Percentiles rank a stretch among this genome's conserved stretches.
These are phyloP conservation scores for Oreohelix idahoensis DNA, from an alignment of 1,140 invertebrate species.

Conservation along the genomic window DNA sequence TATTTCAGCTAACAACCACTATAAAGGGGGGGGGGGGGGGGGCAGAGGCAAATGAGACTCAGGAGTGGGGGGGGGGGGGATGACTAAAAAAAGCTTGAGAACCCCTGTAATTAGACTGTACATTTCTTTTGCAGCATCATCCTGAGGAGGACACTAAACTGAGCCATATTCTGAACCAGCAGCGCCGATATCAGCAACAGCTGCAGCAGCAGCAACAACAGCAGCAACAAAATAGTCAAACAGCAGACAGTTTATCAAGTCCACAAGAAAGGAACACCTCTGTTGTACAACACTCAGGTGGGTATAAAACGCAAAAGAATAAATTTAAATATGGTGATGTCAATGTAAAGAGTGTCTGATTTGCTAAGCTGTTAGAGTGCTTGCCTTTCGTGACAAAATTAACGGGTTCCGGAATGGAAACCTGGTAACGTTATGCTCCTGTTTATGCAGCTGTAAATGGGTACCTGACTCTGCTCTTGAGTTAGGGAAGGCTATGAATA, in stretches of 20 bases:
- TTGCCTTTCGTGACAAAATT: no score
- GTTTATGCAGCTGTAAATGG: no score
- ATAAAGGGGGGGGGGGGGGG: background rate
- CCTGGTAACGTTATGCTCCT: no score
- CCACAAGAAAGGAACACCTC: background rate
- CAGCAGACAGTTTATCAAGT: background rate
- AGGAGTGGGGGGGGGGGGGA: background rate
- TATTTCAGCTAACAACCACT: background rate
- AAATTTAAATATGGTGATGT: no score
- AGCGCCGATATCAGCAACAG: constrained; percentile 32
- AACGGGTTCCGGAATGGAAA: no score
- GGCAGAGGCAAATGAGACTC: background rate
- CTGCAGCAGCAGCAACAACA: constrained; percentile 28
- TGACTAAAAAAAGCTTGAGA: background rate
- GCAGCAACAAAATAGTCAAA: constrained; percentile 2
- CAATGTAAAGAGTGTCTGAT: no score
- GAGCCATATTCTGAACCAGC: constrained; percentile 29
- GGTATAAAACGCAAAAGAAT: no score
- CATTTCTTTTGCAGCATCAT: background rate
- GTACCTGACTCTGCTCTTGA: no score
- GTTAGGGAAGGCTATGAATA: no score
- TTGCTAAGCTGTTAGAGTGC: no score
- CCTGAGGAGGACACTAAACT: constrained; percentile 34
- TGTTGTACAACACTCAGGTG: background rate
- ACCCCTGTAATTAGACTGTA: no score